Conservation (phyloP, 2,888 invertebrate species). For the Trissolcus brochymenae region DNA sequence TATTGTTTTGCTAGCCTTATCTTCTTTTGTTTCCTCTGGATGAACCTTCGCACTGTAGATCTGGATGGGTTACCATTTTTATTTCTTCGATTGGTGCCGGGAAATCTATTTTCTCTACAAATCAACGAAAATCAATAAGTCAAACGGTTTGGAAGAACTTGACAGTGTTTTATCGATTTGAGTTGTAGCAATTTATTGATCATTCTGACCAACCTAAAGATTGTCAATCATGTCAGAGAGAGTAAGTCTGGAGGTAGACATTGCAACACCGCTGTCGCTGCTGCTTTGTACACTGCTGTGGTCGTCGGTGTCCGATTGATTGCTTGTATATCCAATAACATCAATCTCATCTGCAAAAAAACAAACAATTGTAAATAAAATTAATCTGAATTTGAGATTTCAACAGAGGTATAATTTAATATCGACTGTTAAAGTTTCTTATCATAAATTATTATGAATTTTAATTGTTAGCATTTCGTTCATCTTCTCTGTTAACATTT, state of each 20-base stretch:
- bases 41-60: too few relatives aligned
- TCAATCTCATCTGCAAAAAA: constrained; percentile 87
- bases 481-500: too few relatives aligned
- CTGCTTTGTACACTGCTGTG: constrained; percentile 87
- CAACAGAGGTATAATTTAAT: too few relatives aligned
- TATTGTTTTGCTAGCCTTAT: constrained; percentile 31
- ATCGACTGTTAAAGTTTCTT: too few relatives aligned
- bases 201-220: constrained; percentile 70
- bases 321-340: constrained; percentile 90
- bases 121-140: neutral
- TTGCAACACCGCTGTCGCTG: constrained; percentile 85
- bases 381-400: too few relatives aligned
- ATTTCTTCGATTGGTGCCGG: neutral
- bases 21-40: neutral
- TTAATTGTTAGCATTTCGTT: too few relatives aligned
- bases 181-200: neutral
- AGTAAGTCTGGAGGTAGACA: constrained; percentile 83
- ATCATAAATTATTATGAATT: too few relatives aligned
- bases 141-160: neutral
- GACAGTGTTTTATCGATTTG: neutral
- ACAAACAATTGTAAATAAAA: neutral
- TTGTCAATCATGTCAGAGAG: constrained; percentile 80
- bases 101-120: neutral
- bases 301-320: constrained; percentile 90
- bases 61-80: neutral